phyloP scores from a whole-genome alignment of 2,888 invertebrate genomes.

The Synanthedon tipuliformis region DNA sequence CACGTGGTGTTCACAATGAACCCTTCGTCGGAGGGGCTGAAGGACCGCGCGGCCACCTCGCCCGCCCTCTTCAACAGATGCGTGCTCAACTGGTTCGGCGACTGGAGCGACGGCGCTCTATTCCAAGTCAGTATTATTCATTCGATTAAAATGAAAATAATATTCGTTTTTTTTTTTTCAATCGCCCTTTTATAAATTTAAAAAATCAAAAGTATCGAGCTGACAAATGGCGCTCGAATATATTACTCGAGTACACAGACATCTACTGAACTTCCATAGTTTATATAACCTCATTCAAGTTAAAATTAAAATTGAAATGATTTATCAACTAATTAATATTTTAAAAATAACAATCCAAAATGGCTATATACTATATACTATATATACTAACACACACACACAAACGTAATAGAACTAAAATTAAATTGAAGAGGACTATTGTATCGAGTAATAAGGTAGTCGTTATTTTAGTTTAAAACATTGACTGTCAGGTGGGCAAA shows the following conservation, averaged over 20 bases:
- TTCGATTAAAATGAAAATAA: too few relatives aligned
- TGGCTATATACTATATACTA: too few relatives aligned
- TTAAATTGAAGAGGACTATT: not conserved
- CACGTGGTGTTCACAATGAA: constrained; percentile 99
- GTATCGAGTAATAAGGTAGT: not conserved
- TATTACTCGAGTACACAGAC: too few relatives aligned
- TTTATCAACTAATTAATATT: too few relatives aligned
- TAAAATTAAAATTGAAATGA: too few relatives aligned
- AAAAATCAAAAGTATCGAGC: not conserved
- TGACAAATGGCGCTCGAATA: too few relatives aligned
- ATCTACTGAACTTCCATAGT: too few relatives aligned
- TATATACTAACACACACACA: too few relatives aligned
- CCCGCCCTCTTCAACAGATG: constrained; percentile 99
- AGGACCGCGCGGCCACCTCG: constrained; percentile 98
- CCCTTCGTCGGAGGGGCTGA: constrained; percentile 97
- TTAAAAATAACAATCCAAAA: too few relatives aligned
- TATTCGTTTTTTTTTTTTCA: not conserved
- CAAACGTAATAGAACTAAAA: too few relatives aligned
- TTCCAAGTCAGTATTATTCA: constrained; percentile 75
- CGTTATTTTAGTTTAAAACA: too few relatives aligned
- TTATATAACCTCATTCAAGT: too few relatives aligned
- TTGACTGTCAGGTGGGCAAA: constrained; percentile 77
- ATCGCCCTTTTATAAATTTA: not conserved
- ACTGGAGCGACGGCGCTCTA: constrained; percentile 97
- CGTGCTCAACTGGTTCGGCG: constrained; percentile 99